These are phyloP conservation scores for Pelmatolapia mariae DNA, from an alignment of 2,113 vertebrate genomes.

Conservation along the genomic window DNA sequence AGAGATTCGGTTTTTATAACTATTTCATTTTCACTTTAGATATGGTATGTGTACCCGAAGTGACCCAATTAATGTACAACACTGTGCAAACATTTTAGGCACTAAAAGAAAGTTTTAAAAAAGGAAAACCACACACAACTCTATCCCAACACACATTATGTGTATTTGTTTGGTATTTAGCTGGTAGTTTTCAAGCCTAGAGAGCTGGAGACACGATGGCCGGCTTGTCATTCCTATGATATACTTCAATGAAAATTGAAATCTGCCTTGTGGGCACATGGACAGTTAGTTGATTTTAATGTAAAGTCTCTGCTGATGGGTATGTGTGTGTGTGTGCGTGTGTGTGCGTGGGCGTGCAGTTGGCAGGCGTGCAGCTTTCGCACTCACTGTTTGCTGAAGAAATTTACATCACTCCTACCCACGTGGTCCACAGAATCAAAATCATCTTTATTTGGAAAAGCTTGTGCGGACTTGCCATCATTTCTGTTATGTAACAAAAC, in stretches of 20 bases:
- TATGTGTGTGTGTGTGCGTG: background rate
- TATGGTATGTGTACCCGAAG: background rate
- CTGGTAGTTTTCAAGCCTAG: background rate
- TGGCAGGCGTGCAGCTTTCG: background rate
- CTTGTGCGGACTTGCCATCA: background rate
- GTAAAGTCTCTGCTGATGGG: background rate
- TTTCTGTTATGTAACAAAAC: background rate
- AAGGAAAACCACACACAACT: background rate
- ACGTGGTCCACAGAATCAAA: background rate
- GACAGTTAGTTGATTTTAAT: background rate
- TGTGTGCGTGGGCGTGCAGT: rapidly evolving
- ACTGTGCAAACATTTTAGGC: background rate
- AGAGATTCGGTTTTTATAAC: background rate
- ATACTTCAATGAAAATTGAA: background rate
- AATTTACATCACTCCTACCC: background rate
- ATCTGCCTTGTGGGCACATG: background rate
- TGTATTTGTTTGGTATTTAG: background rate
- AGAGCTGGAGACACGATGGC: background rate
- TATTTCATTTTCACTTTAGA: background rate
- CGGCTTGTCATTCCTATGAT: background rate
- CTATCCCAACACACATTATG: background rate
- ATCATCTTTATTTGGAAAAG: background rate
- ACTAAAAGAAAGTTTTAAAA: background rate
- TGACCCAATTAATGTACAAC: background rate
- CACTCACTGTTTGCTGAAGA: background rate